Evolutionary conservation across 2,888 invertebrate species (phyloP).

Genomic region (Yponomeuta cagnagella): DNA sequence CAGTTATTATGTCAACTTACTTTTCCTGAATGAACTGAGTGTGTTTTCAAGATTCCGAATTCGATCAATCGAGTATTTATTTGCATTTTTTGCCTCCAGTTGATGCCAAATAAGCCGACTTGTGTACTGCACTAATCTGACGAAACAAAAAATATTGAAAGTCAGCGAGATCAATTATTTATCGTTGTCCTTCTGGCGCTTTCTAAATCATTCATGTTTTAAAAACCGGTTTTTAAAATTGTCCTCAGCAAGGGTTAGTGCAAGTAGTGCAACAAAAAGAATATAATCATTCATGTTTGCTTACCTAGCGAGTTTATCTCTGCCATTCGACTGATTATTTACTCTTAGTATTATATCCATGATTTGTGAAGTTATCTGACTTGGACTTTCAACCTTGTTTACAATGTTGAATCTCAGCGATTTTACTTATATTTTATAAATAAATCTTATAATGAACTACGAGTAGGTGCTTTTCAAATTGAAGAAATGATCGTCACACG

Average conservation of each 20-base stretch:
- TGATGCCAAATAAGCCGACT: slow-evolving; percentile 88
- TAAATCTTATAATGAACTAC: too few species aligned
- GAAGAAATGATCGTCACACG: too few species aligned
- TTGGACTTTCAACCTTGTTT: slow-evolving; percentile 25
- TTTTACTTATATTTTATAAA: neutral
- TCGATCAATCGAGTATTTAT: slow-evolving; percentile 81
- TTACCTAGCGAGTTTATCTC: slow-evolving; percentile 74
- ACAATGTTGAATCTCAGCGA: slow-evolving; percentile 28
- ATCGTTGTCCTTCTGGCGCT: too few species aligned
- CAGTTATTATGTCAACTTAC: slow-evolving; percentile 64
- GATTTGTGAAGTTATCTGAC: neutral
- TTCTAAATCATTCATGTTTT: too few species aligned
- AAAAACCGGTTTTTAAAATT: too few species aligned
- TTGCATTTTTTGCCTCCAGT: slow-evolving; percentile 77
- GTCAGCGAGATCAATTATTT: slow-evolving; percentile 10
- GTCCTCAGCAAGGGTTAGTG: too few species aligned
- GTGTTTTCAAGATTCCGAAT: slow-evolving; percentile 89
- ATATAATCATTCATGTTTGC: too few species aligned
- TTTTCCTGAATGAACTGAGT: slow-evolving; percentile 89
- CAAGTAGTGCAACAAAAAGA: too few species aligned
- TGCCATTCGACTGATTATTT: slow-evolving; percentile 72
- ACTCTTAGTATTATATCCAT: slow-evolving; percentile 71
- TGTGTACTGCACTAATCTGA: slow-evolving; percentile 88
- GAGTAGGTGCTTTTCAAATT: too few species aligned
- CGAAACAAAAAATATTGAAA: slow-evolving; percentile 13